Percentiles rank a stretch among this genome's conserved stretches.
Evolutionary conservation across 2,113 vertebrate genomes (phyloP).

Genomic region (Oceanites oceanicus): DNA sequence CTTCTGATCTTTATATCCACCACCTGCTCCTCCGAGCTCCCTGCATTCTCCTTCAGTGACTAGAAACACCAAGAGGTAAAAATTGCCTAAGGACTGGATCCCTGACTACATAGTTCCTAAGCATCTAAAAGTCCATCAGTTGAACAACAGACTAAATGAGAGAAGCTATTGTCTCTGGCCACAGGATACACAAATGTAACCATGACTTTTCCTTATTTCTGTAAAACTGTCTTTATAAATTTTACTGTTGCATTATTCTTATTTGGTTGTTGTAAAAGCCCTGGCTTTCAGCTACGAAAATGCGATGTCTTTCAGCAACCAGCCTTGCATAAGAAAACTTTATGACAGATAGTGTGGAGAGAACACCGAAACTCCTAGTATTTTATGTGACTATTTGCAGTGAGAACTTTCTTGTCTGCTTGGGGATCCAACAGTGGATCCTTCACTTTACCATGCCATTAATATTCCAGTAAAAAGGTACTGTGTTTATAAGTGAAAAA

Average conservation of each 20-base stretch:
- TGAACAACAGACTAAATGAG: neutral
- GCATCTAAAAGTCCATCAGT: accelerated
- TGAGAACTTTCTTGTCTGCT: neutral
- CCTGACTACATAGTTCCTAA: neutral
- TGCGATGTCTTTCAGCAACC: neutral
- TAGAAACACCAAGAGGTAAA: neutral
- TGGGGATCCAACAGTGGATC: neutral
- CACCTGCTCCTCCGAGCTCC: neutral
- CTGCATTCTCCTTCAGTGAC: neutral
- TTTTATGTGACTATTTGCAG: neutral
- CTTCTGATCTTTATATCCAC: neutral
- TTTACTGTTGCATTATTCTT: neutral
- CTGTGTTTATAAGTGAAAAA: neutral
- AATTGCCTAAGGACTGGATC: neutral
- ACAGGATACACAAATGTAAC: neutral
- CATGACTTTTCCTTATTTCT: neutral
- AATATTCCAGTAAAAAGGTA: too few species aligned
- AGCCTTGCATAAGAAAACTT: neutral
- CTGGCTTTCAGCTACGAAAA: neutral
- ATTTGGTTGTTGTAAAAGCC: neutral
- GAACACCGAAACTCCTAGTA: neutral
- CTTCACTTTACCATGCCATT: neutral
- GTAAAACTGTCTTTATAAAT: neutral
- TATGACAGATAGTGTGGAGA: neutral
- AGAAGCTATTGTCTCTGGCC: neutral